Evolutionary conservation across 2,888 invertebrate species (phyloP), one percentile per base, ranked within the genome.

Genomic region (Lasioglossum oenotherae): DNA sequence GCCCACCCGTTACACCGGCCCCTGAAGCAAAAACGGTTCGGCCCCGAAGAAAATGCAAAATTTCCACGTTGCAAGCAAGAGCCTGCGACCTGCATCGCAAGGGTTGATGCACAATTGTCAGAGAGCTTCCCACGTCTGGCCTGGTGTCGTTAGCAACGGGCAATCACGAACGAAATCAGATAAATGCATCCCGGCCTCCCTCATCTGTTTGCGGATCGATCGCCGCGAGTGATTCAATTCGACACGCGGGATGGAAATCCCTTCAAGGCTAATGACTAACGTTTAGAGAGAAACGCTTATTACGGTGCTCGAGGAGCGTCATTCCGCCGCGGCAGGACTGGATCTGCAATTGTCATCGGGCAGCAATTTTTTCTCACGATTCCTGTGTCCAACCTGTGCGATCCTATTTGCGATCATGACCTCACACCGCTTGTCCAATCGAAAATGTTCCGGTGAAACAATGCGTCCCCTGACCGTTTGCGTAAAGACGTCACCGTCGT

Each of bases 181-280:
- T 44, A 76, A 64, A 46, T 31, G 46, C 38, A 35, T 74, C 35
- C n/a, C 6, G 44, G 35, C 12, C 41, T 74, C 73, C 44, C 44
- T 46, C 27, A 10, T 73, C 73, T 31, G n/a, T 53, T 69, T 41
- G 60, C 53, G 74, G 74, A 74, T 73, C 64, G 67, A 74, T 74
- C 46, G 79, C 27, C 74, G 67, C 69, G 60, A 72, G 53, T 86
- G 88, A 89, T 81, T 87, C 82, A 82, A 85, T 82, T 78, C 53
- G 44, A 41, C 57, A 27, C 19, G 60, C 74, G 67, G 49, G 72
- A 86, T 91, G 89, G 91, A 90, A 91, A 91, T 90, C 89, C 91
- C 91, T 91, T 84, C 85, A 81, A 82, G 86, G 86, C 83, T 69
- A 85, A 80, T 91, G 91, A 91, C 87, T 91, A 91, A 91, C 75